Evolutionary conservation across 2,888 invertebrate genomes (phyloP), one percentile per base, ranked within the genome.

Genomic region (Drosophila anomalata): DNA sequence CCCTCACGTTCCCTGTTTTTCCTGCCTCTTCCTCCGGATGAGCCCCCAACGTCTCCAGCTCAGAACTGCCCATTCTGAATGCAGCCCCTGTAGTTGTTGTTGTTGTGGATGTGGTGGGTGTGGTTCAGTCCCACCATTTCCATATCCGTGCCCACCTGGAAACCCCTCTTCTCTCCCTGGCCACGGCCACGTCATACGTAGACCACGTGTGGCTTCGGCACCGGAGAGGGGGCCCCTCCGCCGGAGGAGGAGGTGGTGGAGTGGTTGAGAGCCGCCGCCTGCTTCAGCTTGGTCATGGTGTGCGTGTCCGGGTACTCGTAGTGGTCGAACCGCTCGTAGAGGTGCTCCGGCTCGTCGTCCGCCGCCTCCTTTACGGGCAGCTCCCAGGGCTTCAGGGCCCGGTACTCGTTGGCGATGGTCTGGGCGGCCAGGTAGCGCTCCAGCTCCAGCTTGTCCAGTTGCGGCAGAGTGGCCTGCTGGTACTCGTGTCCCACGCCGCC

Each of bases 131-230:
- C 77, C 36, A 87, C 76, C 79, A 85, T 74, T 46, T 87, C 88
- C 46, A 82, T 84, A 58, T 62, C 61, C 75, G 58, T 26, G 0
- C 63, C 68, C 20, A 59, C 33, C 42, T 63, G 61, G 61, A 48
- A 48, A 17, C 39, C 54, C 31, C 41, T n/a, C 12, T 31, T 20
- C 8, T 52, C 52, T 22, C 52, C 67, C 70, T 71, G 63, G 58
- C 76, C 84, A 80, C 88, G 90, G 89, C 89, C 91, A 84, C 92
- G 91, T 92, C 93, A 93, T 90, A 93, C 93, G 78, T 90, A 90
- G 65, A 90, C 90, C 51, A 90, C 87, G 56, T 90, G 90, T 8
- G 90, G 90, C 55, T 90, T 90, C 57, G 63, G 63, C n/a, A 66
- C 54, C 5, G 63, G 63, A 6, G 63, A 65, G 0, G 54, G 50